Evolutionary conservation across 2,113 vertebrate genomes (phyloP).

Genomic region (Athene cunicularia): DNA sequence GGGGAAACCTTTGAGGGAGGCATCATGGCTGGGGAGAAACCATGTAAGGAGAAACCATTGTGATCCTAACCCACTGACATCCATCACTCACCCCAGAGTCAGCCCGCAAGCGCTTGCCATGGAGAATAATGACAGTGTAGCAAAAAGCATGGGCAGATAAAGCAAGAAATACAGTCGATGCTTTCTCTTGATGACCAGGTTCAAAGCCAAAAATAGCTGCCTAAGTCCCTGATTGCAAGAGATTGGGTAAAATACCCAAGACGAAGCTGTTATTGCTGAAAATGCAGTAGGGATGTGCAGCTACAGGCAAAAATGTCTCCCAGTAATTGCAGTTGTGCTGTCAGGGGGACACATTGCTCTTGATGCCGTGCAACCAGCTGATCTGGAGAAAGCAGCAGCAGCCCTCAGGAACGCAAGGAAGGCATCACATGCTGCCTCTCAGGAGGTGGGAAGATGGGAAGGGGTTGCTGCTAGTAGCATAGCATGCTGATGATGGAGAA

Average conservation of each 20-base stretch:
- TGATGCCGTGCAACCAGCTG: neutral
- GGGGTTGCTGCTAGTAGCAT: neutral
- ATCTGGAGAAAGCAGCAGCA: neutral
- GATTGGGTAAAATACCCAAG: neutral
- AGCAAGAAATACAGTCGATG: neutral
- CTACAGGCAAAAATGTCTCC: neutral
- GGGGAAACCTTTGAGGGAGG: fast-evolving
- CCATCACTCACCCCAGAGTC: neutral
- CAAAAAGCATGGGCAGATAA: neutral
- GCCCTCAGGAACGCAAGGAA: neutral
- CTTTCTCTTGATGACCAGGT: neutral
- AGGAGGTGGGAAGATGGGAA: neutral
- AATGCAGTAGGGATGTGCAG: neutral
- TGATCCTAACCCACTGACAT: neutral
- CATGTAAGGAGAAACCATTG: neutral
- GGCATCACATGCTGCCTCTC: neutral
- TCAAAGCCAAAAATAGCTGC: neutral
- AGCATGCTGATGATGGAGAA: neutral
- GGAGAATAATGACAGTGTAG: neutral
- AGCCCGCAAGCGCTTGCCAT: fast-evolving
- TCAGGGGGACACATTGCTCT: neutral
- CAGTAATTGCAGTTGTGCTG: neutral
- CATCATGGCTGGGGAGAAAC: neutral
- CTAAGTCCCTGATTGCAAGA: neutral
- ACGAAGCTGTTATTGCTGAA: neutral